phyloP scores from a whole-genome alignment of 2,113 vertebrate genomes.

The Oreocharis arfaki region DNA sequence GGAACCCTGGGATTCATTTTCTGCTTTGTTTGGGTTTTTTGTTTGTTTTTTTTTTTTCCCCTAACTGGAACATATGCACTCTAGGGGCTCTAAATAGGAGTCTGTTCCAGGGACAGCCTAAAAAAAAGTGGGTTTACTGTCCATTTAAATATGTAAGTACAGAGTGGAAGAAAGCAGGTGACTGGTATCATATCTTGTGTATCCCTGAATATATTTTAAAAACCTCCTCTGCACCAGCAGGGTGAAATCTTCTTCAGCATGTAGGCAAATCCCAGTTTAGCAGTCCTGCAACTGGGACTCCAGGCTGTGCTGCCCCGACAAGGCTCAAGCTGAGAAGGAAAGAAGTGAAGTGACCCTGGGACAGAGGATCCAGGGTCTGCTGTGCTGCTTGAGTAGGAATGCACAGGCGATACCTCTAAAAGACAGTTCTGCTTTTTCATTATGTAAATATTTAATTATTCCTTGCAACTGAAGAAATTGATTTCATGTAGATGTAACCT shows the following conservation, averaged over 20 bases:
- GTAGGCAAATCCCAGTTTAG: background rate
- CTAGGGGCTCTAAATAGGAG: background rate
- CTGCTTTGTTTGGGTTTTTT: accelerated
- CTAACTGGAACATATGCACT: background rate
- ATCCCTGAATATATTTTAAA: background rate
- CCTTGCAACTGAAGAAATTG: background rate
- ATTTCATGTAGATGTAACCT: background rate
- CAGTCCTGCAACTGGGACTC: background rate
- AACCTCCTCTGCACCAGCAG: background rate
- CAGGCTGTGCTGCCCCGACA: background rate
- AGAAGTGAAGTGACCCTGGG: background rate
- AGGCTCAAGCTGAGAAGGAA: background rate
- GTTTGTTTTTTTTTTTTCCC: accelerated
- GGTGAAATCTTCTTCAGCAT: background rate
- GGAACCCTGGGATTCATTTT: background rate
- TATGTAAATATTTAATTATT: background rate
- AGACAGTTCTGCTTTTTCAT: background rate
- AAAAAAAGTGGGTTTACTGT: background rate
- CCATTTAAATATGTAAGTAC: background rate
- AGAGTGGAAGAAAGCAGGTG: background rate
- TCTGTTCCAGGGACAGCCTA: background rate
- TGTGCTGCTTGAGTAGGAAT: background rate
- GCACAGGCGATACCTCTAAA: background rate
- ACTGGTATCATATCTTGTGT: background rate
- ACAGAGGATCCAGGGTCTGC: background rate